Evolutionary conservation across 2,113 vertebrate species (phyloP).

Genomic region (Mionectes macconnelli): DNA sequence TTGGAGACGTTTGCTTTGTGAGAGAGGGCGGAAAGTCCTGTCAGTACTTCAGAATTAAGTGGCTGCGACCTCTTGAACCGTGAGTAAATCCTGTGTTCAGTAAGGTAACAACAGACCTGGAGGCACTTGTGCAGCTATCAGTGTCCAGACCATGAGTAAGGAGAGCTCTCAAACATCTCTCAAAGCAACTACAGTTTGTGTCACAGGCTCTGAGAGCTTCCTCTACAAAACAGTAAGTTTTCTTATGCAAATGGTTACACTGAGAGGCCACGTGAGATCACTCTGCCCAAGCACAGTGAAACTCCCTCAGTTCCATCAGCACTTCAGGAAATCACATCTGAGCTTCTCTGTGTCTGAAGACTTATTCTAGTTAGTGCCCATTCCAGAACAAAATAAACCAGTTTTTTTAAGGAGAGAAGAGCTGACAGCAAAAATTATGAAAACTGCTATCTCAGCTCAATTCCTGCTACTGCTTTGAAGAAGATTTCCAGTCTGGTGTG

Average conservation of each 20-base stretch:
- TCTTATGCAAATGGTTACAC: background rate
- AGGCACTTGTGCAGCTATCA: background rate
- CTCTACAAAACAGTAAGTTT: background rate
- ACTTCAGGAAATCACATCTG: background rate
- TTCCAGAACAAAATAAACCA: background rate
- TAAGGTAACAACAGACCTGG: background rate
- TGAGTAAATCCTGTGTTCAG: background rate
- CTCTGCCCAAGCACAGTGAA: background rate
- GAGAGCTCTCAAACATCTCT: slow-evolving; percentile 18
- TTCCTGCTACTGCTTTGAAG: background rate
- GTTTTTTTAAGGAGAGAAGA: background rate
- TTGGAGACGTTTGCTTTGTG: background rate
- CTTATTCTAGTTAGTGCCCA: background rate
- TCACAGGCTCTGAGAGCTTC: background rate
- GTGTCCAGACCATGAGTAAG: background rate
- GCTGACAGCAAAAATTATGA: slow-evolving; percentile 7
- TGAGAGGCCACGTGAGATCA: background rate
- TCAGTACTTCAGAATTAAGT: background rate
- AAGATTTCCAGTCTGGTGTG: slow-evolving; percentile 2
- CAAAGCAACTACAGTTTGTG: background rate
- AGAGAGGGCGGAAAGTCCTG: background rate
- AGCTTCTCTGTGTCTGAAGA: background rate
- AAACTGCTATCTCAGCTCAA: background rate
- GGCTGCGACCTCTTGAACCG: background rate
- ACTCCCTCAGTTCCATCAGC: background rate